Base-by-base conservation (phyloP, 2,888 invertebrate species). In the Sesia apiformis region DNA sequence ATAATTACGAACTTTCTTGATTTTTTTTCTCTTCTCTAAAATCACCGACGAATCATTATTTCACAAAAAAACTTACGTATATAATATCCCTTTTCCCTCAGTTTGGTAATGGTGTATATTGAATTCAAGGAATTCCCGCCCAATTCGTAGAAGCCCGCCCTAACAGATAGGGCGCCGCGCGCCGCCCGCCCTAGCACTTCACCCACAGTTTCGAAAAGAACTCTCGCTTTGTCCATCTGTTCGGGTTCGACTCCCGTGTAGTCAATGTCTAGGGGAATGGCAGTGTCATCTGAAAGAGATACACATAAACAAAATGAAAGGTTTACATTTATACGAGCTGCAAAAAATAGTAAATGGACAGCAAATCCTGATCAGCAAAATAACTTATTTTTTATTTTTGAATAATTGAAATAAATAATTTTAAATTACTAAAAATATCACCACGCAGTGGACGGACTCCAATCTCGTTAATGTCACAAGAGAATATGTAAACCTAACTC, bases 71-170 rank as follows among this genome's bases (percentile, higher is more conserved):
- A 70, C 90, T 87, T 75, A 91, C 96, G 93, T 62, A 97, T 94
- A 63, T 91, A 91, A 72, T 94, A 96, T 6, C 96, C 96, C 68
- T 92, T 92, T 55, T 96, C 95, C 51, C 93, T 90, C 52, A 97
- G 76, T 68, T 92, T 91, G 0, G 95, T 94, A 4, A 97, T 95
- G 0, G 96, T 96, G 63, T 92, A 94, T 56, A 97, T 94, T 0
- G 96, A 96, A 74, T 97, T 97, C 38, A 97, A 86, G 0, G 96
- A 96, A 71, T 96, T 96, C 6, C 97, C 97, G 2, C 97, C 97
- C 49, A 97, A 88, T 64, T 95, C 93, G 72, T 94, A 97, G 78
- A 96, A 97, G 63, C 95, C 95, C 0, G 94, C 92, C 23, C 92
- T 82, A 0, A 92, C 70, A 0, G 92, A 91, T 4, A 96, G 79